Conservation (phyloP, 2,888 invertebrate species). For the Rhabditophanes sp. region DNA sequence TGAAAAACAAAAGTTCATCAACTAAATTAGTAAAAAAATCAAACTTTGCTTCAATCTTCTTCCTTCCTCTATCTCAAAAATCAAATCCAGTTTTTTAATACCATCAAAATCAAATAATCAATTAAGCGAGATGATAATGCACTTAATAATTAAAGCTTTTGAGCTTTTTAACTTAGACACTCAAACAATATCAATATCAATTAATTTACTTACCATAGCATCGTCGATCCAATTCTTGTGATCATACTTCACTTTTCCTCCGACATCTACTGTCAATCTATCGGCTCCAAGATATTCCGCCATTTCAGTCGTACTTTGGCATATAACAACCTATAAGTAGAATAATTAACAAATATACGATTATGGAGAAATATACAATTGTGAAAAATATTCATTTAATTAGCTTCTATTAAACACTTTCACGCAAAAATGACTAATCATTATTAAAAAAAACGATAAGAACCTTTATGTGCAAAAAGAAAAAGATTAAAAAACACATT, state of each 20-base stretch:
- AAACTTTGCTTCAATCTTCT: too few species aligned
- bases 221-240: conserved; percentile 93
- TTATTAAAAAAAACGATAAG: too few species aligned
- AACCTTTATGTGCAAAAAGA: too few species aligned
- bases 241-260: conserved; percentile 71
- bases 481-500: too few species aligned
- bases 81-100: conserved; percentile 4
- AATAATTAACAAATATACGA: conserved; percentile 1
- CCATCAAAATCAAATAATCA: background rate
- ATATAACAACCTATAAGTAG: conserved; percentile 54
- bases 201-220: conserved; percentile 68
- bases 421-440: too few species aligned
- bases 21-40: background rate
- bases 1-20: background rate
- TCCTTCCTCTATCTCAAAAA: too few species aligned
- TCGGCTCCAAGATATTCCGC: conserved; percentile 66
- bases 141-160: background rate
- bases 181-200: background rate
- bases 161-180: background rate
- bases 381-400: too few species aligned
- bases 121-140: background rate
- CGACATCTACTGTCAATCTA: conserved; percentile 65
- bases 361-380: too few species aligned
- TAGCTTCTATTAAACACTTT: too few species aligned
- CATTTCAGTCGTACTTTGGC: conserved; percentile 68